Base-by-base conservation (phyloP, 2,888 invertebrate species). In the Nematopogon swammerdamellus region DNA sequence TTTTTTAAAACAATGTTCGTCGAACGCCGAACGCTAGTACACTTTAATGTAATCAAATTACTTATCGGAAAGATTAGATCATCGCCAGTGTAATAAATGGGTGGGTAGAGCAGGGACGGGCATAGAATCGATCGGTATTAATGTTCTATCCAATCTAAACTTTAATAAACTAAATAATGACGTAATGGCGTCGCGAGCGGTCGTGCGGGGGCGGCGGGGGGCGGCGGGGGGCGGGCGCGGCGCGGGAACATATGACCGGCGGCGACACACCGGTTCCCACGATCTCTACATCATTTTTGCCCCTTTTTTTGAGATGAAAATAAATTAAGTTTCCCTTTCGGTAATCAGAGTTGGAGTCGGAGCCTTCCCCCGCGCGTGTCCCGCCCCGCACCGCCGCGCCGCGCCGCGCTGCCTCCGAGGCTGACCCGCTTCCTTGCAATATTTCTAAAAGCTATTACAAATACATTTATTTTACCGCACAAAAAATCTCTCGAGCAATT, bases 401-500 rank as follows among this genome's bases (percentile, higher is more conserved):
- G n/a, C 36, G 14, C 2, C 19, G 19, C 30, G 47, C 18, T 8
- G 67, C 70, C 69, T 60, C 63, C 67, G 68, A 70, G 65, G 69
- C 68, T 72, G 71, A 64, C 69, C 72, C 68, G 73, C 64, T 74
- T 66, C 76, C 70, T 76, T 63, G 77, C 77, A 74, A 76, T 79
- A 76, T 77, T 71, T 77, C 76, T 77, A 76, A 74, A 77, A 76
- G 75, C 77, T 77, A 76, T 76, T 76, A 76, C 79, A 77, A 77
- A 79, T 76, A 77, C 77, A 76, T 77, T 77, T 76, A 77, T 77
- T 76, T 72, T 65, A 68, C 70, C 66, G 63, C 72, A 74, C 74
- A 77, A 79, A 79, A 76, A 76, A 77, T 65, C 68, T 76, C 72
- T 73, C 69, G 70, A 64, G 70, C 79, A 79, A 79, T 79, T 79